Evolutionary conservation across 2,888 invertebrate genomes (phyloP).

Genomic region (Lordiphosa andalusiaca): DNA sequence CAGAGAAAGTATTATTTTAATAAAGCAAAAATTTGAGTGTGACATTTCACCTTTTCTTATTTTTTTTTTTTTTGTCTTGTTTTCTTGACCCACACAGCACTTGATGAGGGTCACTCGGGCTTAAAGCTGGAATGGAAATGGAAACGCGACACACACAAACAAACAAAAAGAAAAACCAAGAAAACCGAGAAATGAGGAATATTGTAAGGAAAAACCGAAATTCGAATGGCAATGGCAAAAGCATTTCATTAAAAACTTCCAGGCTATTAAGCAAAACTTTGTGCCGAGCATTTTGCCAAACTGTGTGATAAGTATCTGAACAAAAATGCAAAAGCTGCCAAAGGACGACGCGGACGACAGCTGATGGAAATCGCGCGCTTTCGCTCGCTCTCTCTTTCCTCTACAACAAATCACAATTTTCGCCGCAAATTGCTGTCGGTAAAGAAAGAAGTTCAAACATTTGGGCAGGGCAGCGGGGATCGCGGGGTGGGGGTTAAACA

Average conservation of each 20-base stretch:
- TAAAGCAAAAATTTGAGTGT: conserved; percentile 62
- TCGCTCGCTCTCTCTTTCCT: conserved; percentile 18
- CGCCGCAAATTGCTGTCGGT: conserved; percentile 73
- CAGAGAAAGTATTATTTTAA: conserved; percentile 56
- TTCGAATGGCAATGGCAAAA: conserved; percentile 37
- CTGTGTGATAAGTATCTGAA: conserved; percentile 75
- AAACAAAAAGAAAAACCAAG: too few species aligned
- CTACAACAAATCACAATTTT: conserved; percentile 73
- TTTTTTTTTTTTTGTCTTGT: conserved; percentile 9
- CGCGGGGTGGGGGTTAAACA: conserved; percentile 29
- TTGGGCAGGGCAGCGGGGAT: conserved; percentile 24
- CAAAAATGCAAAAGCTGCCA: conserved; percentile 73
- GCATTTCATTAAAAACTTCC: conserved; percentile 74
- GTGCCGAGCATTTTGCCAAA: conserved; percentile 71
- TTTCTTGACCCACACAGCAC: conserved; percentile 28
- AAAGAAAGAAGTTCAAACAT: conserved; percentile 65
- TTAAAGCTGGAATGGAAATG: conserved; percentile 21
- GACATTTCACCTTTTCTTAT: conserved; percentile 62
- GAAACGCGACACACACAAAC: too few species aligned
- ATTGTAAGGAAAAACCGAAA: conserved; percentile 18
- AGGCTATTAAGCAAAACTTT: conserved; percentile 75
- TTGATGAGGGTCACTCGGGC: conserved; percentile 59
- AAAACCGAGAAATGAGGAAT: conserved; percentile 4
- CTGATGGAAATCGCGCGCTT: conserved; percentile 70
- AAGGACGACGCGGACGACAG: conserved; percentile 57